phyloP scores from a whole-genome alignment of 2,888 invertebrate genomes.

The Eristalinus sepulchralis region DNA sequence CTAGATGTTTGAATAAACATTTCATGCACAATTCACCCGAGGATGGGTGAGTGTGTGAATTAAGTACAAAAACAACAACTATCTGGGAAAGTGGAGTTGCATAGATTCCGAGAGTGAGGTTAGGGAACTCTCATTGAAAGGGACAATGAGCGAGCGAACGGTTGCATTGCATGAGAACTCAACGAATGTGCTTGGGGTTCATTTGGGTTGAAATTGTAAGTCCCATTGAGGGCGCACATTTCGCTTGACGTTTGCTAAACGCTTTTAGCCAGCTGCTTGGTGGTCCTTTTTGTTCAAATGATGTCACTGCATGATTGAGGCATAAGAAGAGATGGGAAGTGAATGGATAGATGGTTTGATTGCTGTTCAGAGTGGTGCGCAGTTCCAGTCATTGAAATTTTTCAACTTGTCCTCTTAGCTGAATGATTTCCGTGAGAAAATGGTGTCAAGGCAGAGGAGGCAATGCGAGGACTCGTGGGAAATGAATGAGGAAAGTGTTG shows the following conservation, averaged over 20 bases:
- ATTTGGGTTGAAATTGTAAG: neutral
- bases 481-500: too few relatives aligned
- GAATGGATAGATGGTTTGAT: neutral
- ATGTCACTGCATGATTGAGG: neutral
- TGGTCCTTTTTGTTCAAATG: neutral
- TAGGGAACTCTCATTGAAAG: constrained; percentile 34
- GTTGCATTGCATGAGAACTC: neutral
- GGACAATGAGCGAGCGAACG: constrained; percentile 4
- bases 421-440: too few relatives aligned
- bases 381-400: too few relatives aligned
- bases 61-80: constrained; percentile 14
- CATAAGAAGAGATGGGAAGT: neutral
- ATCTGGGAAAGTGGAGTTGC: constrained; percentile 33
- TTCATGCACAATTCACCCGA: constrained; percentile 39
- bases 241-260: neutral
- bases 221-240: neutral
- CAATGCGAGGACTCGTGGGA: too few relatives aligned
- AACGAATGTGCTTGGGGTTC: neutral
- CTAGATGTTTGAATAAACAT: constrained; percentile 14
- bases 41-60: constrained; percentile 3
- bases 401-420: too few relatives aligned
- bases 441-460: too few relatives aligned
- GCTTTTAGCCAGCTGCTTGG: neutral
- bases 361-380: neutral
- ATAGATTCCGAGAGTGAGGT: constrained; percentile 13